Evolutionary conservation across 2,797 vertebrate species (phyloP), one percentile per base, ranked within the genome.

Genomic region (Neostethus bicornis): DNA sequence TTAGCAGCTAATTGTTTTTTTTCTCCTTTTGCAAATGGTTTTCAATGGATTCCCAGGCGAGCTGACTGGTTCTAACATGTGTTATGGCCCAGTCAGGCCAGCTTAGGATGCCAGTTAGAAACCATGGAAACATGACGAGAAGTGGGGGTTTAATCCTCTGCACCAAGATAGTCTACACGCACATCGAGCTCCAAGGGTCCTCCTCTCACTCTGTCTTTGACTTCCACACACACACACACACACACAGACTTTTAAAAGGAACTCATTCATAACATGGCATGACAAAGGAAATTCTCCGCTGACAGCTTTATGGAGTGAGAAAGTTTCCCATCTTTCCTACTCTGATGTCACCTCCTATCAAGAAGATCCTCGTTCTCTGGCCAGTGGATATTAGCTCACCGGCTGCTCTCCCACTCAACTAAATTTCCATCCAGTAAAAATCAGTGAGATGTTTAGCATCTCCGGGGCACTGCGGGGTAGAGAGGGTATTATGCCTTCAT

Each of bases 261-360:
- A 64, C 70, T 79, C 79, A 84, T 90, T 86, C 79, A 83, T 86
- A 87, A 80, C 77, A 28, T 65, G 61, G 66, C 42, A 74, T 82
- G 84, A 85, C 83, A 85, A 83, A 84, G 68, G 79, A 75, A 81
- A 84, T 85, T 84, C 83, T 78, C 77, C 47, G 70, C 76, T 75
- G 87, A 86, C 84, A 87, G 79, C 77, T 88, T 85, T 78, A 87
- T 81, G 72, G 83, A 87, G 66, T 75, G 81, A 86, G 78, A 85
- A 81, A 80, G 76, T 79, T 81, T 61, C 52, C 19, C 12, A 19
- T 70, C 60, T 82, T 81, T 73, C 66, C 66, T 67, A 66, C 79
- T 65, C 66, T 70, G 73, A 85, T 86, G 85, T 88, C 81, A 85
- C 77, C 81, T 87, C 77, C 69, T 77, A 84, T 87, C 79, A 81